phyloP scores from a whole-genome alignment of 2,888 invertebrate genomes.

The Epinotia nisella region DNA sequence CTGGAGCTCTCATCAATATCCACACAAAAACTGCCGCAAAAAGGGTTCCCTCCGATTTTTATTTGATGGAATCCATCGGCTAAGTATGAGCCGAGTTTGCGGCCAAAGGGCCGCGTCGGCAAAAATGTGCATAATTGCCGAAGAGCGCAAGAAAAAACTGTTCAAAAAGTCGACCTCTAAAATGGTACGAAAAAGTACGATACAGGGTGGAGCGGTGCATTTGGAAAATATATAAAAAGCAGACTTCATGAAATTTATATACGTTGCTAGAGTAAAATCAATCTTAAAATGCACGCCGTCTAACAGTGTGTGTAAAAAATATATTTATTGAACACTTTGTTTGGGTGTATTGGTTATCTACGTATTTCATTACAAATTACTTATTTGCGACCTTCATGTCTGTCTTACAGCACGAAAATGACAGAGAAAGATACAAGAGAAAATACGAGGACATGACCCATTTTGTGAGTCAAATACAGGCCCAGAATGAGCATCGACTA shows the following conservation, averaged over 20 bases:
- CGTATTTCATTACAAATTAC: too few species aligned
- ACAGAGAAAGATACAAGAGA: too few species aligned
- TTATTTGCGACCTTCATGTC: too few species aligned
- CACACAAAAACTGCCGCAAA: constrained; percentile 77
- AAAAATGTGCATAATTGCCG: constrained; percentile 85
- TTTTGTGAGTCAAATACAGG: too few species aligned
- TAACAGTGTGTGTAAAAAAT: too few species aligned
- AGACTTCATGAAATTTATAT: not conserved
- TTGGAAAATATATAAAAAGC: not conserved
- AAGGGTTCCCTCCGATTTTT: constrained; percentile 76
- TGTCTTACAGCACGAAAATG: too few species aligned
- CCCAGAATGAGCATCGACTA: too few species aligned
- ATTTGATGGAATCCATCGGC: constrained; percentile 80
- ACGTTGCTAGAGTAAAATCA: too few species aligned
- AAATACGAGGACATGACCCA: too few species aligned
- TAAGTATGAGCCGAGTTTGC: constrained; percentile 70
- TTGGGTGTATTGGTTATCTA: too few species aligned
- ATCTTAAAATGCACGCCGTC: too few species aligned
- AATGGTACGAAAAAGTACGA: constrained; percentile 82
- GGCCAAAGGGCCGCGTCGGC: constrained; percentile 76
- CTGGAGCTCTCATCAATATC: constrained; percentile 77
- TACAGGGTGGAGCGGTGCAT: constrained; percentile 66
- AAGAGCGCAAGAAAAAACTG: constrained; percentile 75
- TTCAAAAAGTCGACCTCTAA: constrained; percentile 80
- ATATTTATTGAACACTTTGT: too few species aligned